These are phyloP conservation scores for Condylura cristata DNA, from an alignment of 2,113 vertebrate genomes.

Conservation along the genomic window DNA sequence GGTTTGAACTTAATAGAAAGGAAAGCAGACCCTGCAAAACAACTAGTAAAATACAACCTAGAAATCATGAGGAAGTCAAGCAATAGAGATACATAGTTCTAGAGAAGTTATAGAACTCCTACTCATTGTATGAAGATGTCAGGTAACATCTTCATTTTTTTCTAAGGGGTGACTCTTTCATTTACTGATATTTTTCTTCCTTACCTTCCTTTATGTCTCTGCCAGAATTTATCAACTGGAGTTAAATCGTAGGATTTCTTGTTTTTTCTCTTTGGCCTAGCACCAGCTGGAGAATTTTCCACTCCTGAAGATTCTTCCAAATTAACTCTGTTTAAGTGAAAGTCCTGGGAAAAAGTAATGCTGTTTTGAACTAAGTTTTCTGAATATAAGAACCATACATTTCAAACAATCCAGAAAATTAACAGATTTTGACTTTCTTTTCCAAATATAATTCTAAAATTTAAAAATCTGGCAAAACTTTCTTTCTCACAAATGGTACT, in stretches of 20 bases:
- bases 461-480: neutral
- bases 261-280: constrained; percentile 97
- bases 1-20: neutral
- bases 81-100: neutral
- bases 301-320: constrained; percentile 92
- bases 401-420: constrained; percentile 30
- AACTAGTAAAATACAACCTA: neutral
- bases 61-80: neutral
- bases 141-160: constrained; percentile 24
- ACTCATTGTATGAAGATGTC: neutral
- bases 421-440: neutral
- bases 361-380: constrained; percentile 47
- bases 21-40: neutral
- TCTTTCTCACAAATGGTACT: neutral
- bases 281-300: constrained; percentile 93
- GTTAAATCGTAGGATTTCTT: constrained; percentile 97
- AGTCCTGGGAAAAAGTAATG: constrained; percentile 89
- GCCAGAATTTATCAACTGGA: constrained; percentile 96
- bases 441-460: constrained; percentile 21
- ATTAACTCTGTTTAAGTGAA: constrained; percentile 95
- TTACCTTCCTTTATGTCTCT: constrained; percentile 99
- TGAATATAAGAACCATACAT: constrained; percentile 12
- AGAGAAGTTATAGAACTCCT: neutral
- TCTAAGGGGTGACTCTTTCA: neutral
- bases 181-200: constrained; percentile 51